phyloP scores from a whole-genome alignment of 2,797 vertebrate species.

The Australoheros facetus region DNA sequence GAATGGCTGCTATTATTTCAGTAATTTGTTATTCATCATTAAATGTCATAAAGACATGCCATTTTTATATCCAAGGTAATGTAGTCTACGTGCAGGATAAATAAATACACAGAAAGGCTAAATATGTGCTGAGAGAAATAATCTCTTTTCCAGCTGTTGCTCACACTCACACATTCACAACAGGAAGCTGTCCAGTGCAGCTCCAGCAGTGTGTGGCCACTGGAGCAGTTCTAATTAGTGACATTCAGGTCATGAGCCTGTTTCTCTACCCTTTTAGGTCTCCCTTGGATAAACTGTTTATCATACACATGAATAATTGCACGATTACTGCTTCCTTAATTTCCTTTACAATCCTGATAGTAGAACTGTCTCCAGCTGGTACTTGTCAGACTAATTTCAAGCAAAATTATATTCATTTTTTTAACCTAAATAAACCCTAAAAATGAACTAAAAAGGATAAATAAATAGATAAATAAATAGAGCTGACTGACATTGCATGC shows the following conservation, averaged over 20 bases:
- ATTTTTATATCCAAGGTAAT: neutral
- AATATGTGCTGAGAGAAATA: neutral
- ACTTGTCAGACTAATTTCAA: neutral
- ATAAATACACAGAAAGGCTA: neutral
- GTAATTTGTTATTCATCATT: neutral
- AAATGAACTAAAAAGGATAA: too few relatives aligned
- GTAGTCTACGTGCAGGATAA: neutral
- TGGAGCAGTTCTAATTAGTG: neutral
- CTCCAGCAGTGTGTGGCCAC: neutral
- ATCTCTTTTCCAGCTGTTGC: neutral
- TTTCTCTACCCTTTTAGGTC: neutral
- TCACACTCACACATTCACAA: neutral
- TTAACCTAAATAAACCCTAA: neutral
- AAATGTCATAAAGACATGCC: neutral
- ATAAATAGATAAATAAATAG: neutral
- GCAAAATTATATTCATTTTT: neutral
- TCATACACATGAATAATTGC: neutral
- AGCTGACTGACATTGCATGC: neutral
- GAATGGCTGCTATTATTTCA: neutral
- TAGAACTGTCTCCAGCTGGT: neutral
- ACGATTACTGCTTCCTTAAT: slow-evolving; percentile 1
- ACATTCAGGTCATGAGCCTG: neutral
- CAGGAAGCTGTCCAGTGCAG: neutral
- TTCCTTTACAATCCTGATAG: neutral
- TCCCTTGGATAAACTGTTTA: neutral